phyloP scores from a whole-genome alignment of 2,113 vertebrate genomes.

The Neofelis nebulosa region DNA sequence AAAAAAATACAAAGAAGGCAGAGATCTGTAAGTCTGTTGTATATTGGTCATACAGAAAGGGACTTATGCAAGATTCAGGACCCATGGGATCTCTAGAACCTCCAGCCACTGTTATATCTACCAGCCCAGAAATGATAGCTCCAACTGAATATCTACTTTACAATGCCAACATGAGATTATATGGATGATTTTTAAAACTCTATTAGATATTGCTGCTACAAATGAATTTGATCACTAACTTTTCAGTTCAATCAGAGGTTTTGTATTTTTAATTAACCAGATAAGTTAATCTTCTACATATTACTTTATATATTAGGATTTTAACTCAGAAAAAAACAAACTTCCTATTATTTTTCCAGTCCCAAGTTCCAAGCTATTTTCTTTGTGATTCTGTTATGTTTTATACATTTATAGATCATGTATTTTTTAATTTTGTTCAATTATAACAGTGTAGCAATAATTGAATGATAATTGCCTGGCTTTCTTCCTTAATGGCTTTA shows the following conservation, averaged over 20 bases:
- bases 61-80: background rate
- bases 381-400: conserved; percentile 33
- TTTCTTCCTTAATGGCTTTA: background rate
- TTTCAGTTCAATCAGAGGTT: background rate
- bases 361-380: background rate
- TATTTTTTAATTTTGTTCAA: conserved; percentile 43
- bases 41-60: background rate
- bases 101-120: background rate
- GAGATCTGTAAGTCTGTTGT: background rate
- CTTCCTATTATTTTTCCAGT: background rate
- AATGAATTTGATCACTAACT: conserved; percentile 20
- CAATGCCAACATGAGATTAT: background rate
- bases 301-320: conserved; percentile 16
- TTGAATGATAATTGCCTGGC: background rate
- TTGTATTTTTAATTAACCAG: conserved; percentile 39
- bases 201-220: background rate
- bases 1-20: background rate
- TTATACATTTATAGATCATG: conserved; percentile 7
- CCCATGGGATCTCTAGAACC: background rate
- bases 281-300: background rate
- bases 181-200: background rate
- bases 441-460: background rate
- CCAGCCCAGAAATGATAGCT: conserved; percentile 9
- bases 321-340: background rate
- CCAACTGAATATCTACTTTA: background rate